Percentiles rank a stretch among this genome's conserved stretches.
Conservation (phyloP, 2,888 invertebrate species). For the Pyralis farinalis region DNA sequence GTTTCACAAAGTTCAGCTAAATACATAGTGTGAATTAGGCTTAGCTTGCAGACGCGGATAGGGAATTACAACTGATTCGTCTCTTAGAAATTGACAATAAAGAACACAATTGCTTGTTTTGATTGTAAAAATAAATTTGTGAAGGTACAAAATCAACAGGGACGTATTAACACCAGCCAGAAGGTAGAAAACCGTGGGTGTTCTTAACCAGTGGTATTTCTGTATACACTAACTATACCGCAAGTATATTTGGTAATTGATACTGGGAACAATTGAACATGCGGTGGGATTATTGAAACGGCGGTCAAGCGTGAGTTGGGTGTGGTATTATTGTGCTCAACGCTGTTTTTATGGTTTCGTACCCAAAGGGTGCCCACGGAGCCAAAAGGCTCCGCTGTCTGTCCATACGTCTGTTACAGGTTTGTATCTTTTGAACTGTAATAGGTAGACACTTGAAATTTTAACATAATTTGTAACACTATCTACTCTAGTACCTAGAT, state of each 20-base stretch:
- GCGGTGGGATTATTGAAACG: slow-evolving; percentile 6
- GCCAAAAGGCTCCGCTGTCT: too few relatives aligned
- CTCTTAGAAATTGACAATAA: slow-evolving; percentile 39
- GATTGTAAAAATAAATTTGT: slow-evolving; percentile 41
- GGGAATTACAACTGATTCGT: slow-evolving; percentile 20
- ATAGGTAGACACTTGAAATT: too few relatives aligned
- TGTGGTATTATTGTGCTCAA: too few relatives aligned
- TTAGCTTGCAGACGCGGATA: slow-evolving; percentile 39
- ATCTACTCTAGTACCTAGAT: too few relatives aligned
- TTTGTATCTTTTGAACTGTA: too few relatives aligned
- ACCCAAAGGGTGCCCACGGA: too few relatives aligned
- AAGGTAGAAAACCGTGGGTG: slow-evolving; percentile 70
- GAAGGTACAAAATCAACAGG: slow-evolving; percentile 65
- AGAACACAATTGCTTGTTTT: slow-evolving; percentile 43
- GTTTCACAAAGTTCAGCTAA: slow-evolving; percentile 77
- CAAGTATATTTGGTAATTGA: slow-evolving; percentile 56
- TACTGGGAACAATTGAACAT: slow-evolving; percentile 33
- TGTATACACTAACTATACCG: slow-evolving; percentile 55
- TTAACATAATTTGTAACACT: too few relatives aligned
- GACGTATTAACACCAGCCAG: slow-evolving; percentile 70
- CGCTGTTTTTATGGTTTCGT: too few relatives aligned
- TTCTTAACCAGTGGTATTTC: slow-evolving; percentile 65
- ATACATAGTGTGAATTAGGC: slow-evolving; percentile 72
- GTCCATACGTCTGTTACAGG: too few relatives aligned
- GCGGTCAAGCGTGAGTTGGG: too few relatives aligned